Percentiles rank a stretch among this genome's conserved stretches.
Evolutionary conservation across 2,797 vertebrate genomes (phyloP).

Genomic region (Bovichtus variegatus): DNA sequence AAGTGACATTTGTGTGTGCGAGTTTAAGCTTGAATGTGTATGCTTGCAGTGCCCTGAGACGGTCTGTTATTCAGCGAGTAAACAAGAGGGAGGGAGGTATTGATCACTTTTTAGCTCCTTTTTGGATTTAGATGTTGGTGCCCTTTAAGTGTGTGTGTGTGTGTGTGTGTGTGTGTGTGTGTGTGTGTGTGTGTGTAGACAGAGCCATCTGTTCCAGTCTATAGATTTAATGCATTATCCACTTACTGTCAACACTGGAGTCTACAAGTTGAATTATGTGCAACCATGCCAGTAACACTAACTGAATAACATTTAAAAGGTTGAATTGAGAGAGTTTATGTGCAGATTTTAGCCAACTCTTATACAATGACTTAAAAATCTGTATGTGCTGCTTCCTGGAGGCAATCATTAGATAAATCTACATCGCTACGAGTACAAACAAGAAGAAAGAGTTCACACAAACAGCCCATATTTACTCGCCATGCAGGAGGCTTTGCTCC

Average conservation of each 20-base stretch:
- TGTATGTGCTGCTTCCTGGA: conserved; percentile 20
- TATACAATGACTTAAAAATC: conserved; percentile 15
- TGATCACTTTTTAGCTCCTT: conserved; percentile 40
- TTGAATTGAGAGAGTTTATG: conserved; percentile 8
- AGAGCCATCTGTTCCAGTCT: conserved; percentile 60
- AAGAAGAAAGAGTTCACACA: conserved; percentile 15
- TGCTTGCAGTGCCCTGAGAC: conserved; percentile 14
- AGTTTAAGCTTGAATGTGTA: conserved; percentile 4
- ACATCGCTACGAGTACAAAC: conserved; percentile 21
- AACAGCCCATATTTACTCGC: conserved; percentile 52
- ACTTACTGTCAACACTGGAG: conserved; percentile 25
- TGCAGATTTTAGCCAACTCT: conserved; percentile 20
- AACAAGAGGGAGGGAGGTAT: conserved; percentile 28
- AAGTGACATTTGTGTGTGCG: conserved; percentile 6
- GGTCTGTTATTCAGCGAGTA: conserved; percentile 39
- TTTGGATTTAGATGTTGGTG: conserved; percentile 29
- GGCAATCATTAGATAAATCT: conserved; percentile 32
- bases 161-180: conserved; percentile 7
- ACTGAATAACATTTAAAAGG: conserved; percentile 28
- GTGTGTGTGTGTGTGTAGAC: no score
- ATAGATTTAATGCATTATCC: conserved; percentile 53
- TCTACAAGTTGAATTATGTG: conserved; percentile 46
- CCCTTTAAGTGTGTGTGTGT: conserved; percentile 26
- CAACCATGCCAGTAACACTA: conserved; percentile 25
- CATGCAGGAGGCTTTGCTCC: conserved; percentile 38